These are phyloP conservation scores for Spatulosminthurus flaviceps DNA, from an alignment of 2,888 invertebrate species.

Conservation along the genomic window DNA sequence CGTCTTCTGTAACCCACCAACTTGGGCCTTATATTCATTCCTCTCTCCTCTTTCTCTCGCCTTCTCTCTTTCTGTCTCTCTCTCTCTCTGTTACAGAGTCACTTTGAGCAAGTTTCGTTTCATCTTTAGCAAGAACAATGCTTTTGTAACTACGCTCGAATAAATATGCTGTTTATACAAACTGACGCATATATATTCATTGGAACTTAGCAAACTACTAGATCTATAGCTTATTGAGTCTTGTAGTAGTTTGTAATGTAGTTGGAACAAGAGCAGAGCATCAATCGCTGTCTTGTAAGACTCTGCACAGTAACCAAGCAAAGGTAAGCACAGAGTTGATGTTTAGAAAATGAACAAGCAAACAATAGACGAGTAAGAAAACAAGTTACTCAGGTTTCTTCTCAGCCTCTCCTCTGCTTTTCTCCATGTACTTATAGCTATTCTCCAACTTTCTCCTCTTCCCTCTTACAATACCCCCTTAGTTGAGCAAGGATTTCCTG, in stretches of 20 bases:
- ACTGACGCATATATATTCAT: neutral
- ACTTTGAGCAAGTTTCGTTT: slow-evolving; percentile 7
- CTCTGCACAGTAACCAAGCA: slow-evolving; percentile 1
- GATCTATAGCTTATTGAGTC: too few relatives aligned
- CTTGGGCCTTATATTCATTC: neutral
- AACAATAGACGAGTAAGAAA: slow-evolving; percentile 29
- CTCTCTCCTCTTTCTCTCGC: slow-evolving; percentile 1
- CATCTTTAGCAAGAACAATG: slow-evolving; percentile 25
- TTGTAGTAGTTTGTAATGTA: neutral
- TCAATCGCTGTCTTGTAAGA: slow-evolving; percentile 27
- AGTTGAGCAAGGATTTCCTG: neutral
- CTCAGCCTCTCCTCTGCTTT: neutral
- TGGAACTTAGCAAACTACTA: neutral
- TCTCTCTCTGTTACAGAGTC: neutral
- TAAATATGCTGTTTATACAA: neutral
- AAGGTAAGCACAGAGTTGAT: slow-evolving; percentile 22
- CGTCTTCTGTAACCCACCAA: slow-evolving; percentile 17
- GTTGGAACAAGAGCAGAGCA: slow-evolving; percentile 25
- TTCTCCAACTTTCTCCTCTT: neutral
- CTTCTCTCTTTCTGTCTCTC: neutral
- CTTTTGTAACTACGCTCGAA: slow-evolving; percentile 19
- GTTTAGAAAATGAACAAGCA: slow-evolving; percentile 39
- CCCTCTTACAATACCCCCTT: neutral
- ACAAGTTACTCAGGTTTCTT: slow-evolving; percentile 6
- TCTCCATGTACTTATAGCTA: neutral